Base-by-base conservation (phyloP, 1,140 invertebrate genomes). In the Heliothis virescens region DNA sequence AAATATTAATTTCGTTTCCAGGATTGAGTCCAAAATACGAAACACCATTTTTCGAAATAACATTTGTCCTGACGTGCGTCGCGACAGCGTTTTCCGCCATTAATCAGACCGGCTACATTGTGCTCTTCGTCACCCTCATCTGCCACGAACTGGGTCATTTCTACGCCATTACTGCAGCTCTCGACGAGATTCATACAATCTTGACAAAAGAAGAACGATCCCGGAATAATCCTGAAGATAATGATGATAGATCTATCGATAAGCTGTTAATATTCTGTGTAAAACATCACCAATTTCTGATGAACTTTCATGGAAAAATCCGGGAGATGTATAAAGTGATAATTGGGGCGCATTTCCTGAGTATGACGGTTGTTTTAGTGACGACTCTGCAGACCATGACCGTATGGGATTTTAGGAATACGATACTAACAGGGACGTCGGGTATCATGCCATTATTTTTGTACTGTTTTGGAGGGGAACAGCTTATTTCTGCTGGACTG, bases 391-490 rank as follows among this genome's bases (percentile, higher is more conserved):
- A 88, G 78, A 87, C 87, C 3, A 77, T 88, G 77, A 85, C 83
- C n/a, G 77, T 71, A 0, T 86, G 84, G 87, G 80, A 84, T 41
- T 16, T 85, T 0, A 83, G 79, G 16, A 88, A 87, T 29, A 88
- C 87, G 11, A 69, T 86, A 34, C 34, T 88, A 29, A 85, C 87
- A 15, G 87, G 79, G n/a, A 81, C 83, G n/a, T 85, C 84, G 1
- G 84, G 82, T 2, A 80, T 83, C 7, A 80, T 87, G 81, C 87
- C 87, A 13, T 63, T 88, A 67, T 83, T 84, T 47, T 60, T 88
- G 12, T 88, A 88, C 69, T 88, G 87, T 71, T 88, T 88, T 21
- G 87, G 87, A 4, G 87, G 87, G 0, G 85, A 87, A 21, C 13
- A 87, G 47, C 63, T 88, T 21, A 82, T 85, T 53, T 71, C 80